Evolutionary conservation across 2,113 vertebrate genomes (phyloP).

Genomic region (Syngnathus typhle): DNA sequence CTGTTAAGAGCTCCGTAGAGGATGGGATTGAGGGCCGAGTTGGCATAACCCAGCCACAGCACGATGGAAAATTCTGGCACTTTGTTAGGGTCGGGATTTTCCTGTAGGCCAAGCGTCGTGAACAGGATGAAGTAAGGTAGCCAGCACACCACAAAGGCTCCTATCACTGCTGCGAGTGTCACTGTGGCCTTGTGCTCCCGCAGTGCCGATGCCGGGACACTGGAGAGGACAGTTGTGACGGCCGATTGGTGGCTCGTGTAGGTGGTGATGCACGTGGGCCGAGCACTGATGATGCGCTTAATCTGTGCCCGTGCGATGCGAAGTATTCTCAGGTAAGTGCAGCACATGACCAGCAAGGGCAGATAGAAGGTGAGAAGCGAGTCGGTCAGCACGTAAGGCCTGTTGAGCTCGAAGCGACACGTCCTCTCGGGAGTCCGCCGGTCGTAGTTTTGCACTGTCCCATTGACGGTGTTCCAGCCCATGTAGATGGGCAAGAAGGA

Average conservation of each 20-base stretch:
- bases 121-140: constrained; percentile 84
- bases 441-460: constrained; percentile 70
- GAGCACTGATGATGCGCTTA: constrained; percentile 76
- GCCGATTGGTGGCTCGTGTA: constrained; percentile 39
- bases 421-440: constrained; percentile 24
- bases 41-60: constrained; percentile 87
- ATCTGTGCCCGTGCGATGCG: constrained; percentile 87
- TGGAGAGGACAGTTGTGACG: constrained; percentile 55
- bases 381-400: constrained; percentile 79
- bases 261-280: constrained; percentile 52
- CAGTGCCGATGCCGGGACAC: constrained; percentile 55
- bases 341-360: constrained; percentile 86
- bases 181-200: constrained; percentile 78
- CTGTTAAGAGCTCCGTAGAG: constrained; percentile 85
- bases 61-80: constrained; percentile 51
- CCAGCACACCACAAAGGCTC: constrained; percentile 84
- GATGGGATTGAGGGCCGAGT: constrained; percentile 91
- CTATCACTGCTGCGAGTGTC: constrained; percentile 77
- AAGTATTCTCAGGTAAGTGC: constrained; percentile 86
- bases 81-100: constrained; percentile 59
- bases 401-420: constrained; percentile 83
- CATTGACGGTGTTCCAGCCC: constrained; percentile 86
- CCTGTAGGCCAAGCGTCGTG: constrained; percentile 72
- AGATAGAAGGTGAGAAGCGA: constrained; percentile 87
- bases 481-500: constrained; percentile 93